These are phyloP conservation scores for Paramisgurnus dabryanus DNA, from an alignment of 2,113 vertebrate genomes.

Conservation along the genomic window DNA sequence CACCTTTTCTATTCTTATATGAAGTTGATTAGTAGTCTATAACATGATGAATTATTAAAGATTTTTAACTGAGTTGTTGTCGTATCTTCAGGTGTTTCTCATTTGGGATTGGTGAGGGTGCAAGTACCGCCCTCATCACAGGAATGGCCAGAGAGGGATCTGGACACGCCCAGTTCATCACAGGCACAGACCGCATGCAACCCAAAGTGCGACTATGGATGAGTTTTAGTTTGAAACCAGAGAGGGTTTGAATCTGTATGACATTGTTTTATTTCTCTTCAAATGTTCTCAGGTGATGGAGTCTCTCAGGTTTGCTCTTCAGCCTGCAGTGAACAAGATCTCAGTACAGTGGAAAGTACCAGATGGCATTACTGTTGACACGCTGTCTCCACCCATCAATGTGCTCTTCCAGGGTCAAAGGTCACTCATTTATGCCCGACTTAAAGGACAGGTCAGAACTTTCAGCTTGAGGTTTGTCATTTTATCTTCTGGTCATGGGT, in stretches of 20 bases:
- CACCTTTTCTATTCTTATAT: no score
- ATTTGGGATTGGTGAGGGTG: conserved; percentile 79
- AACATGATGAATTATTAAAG: no score
- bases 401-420: conserved; percentile 61
- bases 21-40: no score
- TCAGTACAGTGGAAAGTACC: conserved; percentile 69
- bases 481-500: no score
- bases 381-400: conserved; percentile 66
- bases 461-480: no score
- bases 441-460: not conserved
- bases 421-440: no score
- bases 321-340: conserved; percentile 66
- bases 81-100: conserved; percentile 2
- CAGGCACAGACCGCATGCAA: conserved; percentile 77
- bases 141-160: conserved; percentile 74
- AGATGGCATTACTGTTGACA: conserved; percentile 60
- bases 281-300: conserved; percentile 53
- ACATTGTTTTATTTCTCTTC: not conserved
- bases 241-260: not conserved
- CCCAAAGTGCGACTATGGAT: conserved; percentile 70
- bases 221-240: no score
- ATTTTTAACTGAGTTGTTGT: not conserved
- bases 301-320: conserved; percentile 69
- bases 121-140: conserved; percentile 80
- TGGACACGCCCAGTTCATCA: conserved; percentile 81